Evolutionary conservation across 2,113 vertebrate species (phyloP), one percentile per base, ranked within the genome.

Genomic region (Manacus vitellinus): DNA sequence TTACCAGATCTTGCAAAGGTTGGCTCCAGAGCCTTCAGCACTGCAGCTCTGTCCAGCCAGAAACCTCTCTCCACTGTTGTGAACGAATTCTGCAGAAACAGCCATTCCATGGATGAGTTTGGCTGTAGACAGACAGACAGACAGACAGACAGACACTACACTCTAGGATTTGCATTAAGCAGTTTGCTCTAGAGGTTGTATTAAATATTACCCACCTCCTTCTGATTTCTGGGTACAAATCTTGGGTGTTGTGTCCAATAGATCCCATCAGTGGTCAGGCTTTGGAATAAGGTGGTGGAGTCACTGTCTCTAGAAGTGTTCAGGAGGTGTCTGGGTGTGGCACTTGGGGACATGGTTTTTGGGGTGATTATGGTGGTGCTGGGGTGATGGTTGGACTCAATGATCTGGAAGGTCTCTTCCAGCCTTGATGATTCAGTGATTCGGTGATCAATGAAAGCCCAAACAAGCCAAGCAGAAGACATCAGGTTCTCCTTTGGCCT

Each of bases 11-110:
- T 85, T 58, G 92, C 85, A 88, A 67, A 47, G 79, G n/a, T 54
- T 92, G 94, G 95, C 91, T 93, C 91, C 56, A 95, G 94, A 94
- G 79, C 88, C 90, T 80, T 68, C 23, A 74, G 93, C 72, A 92
- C 90, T 41, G 89, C 75, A 18, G 46, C 81, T 63, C 90, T 41
- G 88, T 39, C 92, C 96, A 31, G 80, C 83, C 51, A 63, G 44
- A 87, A 90, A 65, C 24, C 68, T n/a, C 73, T 47, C 85, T 33
- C 8, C 8, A 0, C 85, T 51, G 28, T 9, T 49, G 44, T 14
- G 65, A 78, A 33, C 10, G 11, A 86, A 74, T 14, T 44, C 56
- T 67, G 68, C 80, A 74, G 65, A 51, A 77, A 52, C 4, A 62
- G 37, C 46, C 33, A 1, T 43, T 17, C 59, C 54, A 8, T 25